Evolutionary conservation across 1,140 invertebrate species (phyloP).

Genomic region (Gryon sp.): DNA sequence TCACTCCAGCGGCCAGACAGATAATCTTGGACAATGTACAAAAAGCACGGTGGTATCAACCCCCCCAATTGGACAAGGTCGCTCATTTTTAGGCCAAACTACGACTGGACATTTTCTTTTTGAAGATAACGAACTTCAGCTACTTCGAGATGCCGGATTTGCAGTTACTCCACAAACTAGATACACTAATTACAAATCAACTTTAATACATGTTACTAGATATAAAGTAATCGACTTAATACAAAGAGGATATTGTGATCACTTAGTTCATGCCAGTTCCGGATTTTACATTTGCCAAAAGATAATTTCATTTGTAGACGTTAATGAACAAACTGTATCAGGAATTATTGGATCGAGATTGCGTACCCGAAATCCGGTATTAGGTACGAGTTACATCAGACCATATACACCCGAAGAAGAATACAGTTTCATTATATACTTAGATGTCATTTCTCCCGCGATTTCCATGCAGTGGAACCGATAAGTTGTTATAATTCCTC

Average conservation of each 20-base stretch:
- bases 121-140: no score
- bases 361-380: slow-evolving; percentile 5
- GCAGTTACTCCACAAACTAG: no score
- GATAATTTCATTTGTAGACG: slow-evolving; percentile 7
- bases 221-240: slow-evolving; percentile 8
- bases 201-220: slow-evolving; percentile 8
- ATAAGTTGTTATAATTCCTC: slow-evolving; percentile 11
- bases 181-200: slow-evolving; percentile 2
- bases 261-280: slow-evolving; percentile 2
- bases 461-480: slow-evolving; percentile 1
- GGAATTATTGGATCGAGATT: slow-evolving; percentile 10
- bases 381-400: slow-evolving; percentile 10
- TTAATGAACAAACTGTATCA: neutral
- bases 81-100: no score
- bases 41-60: neutral
- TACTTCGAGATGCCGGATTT: no score
- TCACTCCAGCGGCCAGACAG: neutral
- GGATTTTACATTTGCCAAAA: slow-evolving; percentile 15
- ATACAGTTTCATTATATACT: slow-evolving; percentile 4
- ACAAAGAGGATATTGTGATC: slow-evolving; percentile 14
- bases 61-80: no score
- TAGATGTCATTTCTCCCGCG: slow-evolving; percentile 9
- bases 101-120: no score
- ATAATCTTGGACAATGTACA: neutral
- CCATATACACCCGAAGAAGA: slow-evolving; percentile 9